Evolutionary conservation across 2,113 vertebrate species (phyloP).

Genomic region (Ceyx margarethae): DNA sequence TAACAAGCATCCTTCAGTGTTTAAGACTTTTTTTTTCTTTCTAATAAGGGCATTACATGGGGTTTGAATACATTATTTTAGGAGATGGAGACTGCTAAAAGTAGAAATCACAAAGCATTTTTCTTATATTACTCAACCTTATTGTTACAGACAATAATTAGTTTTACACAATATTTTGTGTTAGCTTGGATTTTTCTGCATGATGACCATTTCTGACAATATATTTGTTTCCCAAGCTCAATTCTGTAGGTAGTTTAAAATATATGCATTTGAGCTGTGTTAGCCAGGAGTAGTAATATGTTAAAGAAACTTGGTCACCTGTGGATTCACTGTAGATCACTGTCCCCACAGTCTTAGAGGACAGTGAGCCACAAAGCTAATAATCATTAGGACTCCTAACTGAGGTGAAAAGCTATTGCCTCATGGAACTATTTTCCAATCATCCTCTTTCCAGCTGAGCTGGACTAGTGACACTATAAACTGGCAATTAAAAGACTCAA

Average conservation of each 20-base stretch:
- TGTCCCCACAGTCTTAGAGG: constrained; percentile 7
- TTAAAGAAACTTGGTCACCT: neutral
- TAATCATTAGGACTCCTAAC: constrained; percentile 70
- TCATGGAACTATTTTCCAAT: constrained; percentile 74
- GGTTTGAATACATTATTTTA: neutral
- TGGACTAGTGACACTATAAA: constrained; percentile 75
- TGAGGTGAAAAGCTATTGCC: constrained; percentile 77
- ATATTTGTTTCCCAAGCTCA: neutral
- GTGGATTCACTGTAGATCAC: neutral
- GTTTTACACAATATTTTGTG: neutral
- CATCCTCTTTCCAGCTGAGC: constrained; percentile 74
- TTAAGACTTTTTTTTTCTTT: neutral
- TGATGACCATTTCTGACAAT: neutral
- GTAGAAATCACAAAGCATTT: neutral
- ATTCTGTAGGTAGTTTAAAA: neutral
- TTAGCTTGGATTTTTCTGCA: neutral
- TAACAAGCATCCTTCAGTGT: neutral
- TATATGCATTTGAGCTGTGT: neutral
- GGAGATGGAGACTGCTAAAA: neutral
- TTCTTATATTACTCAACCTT: neutral
- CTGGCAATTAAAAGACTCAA: constrained; percentile 77
- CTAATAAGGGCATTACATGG: neutral
- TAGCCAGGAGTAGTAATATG: neutral
- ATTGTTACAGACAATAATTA: neutral
- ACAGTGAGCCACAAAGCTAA: constrained; percentile 46